Evolutionary conservation across 1,140 invertebrate species (phyloP), one percentile per base, ranked within the genome.

Genomic region (Ceratosolen fusciceps): DNA sequence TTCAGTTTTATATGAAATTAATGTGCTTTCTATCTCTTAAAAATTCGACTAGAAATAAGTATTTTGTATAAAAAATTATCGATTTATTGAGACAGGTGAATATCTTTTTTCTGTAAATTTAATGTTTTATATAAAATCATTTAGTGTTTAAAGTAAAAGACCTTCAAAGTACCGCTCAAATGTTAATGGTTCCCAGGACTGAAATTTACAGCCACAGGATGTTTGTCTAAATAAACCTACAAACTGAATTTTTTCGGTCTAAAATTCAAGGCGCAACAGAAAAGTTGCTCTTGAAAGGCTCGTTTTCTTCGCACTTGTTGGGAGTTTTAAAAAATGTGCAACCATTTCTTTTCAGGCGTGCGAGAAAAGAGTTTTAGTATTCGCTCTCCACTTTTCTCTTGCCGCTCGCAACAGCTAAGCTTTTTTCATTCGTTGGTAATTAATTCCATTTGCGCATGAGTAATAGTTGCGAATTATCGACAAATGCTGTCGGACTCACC

Each of bases 361-460:
- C 31, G 39, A 21, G 24, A 49, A 24, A 65, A 60, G 9, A 26
- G 24, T 34, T 77, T 77, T 26, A 62, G 47, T 39, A 49, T 62
- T 56, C n/a, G 2, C 37, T 49, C 49, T 19, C 5, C 34, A n/a
- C n/a, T n/a, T n/a, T n/a, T n/a, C n/a, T 24, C 56, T 49, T 56
- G 70, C 16, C 21, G 29, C 12, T 24, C 29, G 71, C 72, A 31
- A 26, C n/a, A 3, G 58, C 58, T 49, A 43, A 76, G 62, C 47
- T 76, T 76, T 67, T 76, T 75, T 68, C 62, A 58, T 58, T 70
- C 52, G 47, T 7, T 31, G 34, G 65, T 70, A 77, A 70, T 77
- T 77, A 77, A 77, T 70, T 68, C 24, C 65, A 29, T 68, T 68
- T 29, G 21, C 43, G n/a, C 74, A 54, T 68, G 74, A 76, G 31